A percentile compares a stretch with the other conserved stretches of the same genome.
These are phyloP conservation scores for Zele albiditarsus DNA, from an alignment of 2,888 invertebrate genomes.

Conservation along the genomic window DNA sequence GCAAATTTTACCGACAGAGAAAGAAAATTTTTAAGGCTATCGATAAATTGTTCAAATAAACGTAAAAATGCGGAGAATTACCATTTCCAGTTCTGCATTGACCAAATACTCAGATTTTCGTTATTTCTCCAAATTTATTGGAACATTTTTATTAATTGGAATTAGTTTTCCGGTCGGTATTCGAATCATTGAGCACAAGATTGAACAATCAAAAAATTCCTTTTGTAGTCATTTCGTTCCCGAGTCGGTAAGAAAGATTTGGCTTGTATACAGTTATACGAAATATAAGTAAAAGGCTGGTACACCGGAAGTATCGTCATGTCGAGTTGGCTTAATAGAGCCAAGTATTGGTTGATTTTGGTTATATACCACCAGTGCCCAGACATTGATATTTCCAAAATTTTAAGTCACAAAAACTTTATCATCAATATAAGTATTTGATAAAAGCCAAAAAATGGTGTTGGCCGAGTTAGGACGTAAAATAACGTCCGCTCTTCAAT, in stretches of 20 bases:
- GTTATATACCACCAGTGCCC: conserved; percentile 7
- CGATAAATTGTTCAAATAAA: no score
- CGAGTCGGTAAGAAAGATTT: not conserved
- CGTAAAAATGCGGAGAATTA: no score
- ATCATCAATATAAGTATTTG: not conserved
- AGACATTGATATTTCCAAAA: not conserved
- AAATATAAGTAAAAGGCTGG: not conserved
- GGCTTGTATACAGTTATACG: not conserved
- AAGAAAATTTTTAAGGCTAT: no score
- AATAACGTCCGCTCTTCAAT: conserved; percentile 98
- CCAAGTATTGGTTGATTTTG: conserved; percentile 9
- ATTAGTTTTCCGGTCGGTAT: no score
- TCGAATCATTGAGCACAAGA: no score
- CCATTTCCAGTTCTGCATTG: no score
- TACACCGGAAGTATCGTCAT: conserved; percentile 35
- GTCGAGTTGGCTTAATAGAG: conserved; percentile 33
- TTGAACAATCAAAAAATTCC: no score
- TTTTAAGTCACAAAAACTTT: not conserved
- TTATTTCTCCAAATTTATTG: no score
- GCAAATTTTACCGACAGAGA: no score
- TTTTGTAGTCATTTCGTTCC: not conserved
- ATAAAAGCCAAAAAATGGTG: conserved; percentile 84
- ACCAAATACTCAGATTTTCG: no score
- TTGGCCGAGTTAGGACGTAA: conserved; percentile 99
- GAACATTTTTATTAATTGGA: no score